Base-by-base conservation (phyloP, 2,113 vertebrate genomes). In the Lasiurus borealis region DNA sequence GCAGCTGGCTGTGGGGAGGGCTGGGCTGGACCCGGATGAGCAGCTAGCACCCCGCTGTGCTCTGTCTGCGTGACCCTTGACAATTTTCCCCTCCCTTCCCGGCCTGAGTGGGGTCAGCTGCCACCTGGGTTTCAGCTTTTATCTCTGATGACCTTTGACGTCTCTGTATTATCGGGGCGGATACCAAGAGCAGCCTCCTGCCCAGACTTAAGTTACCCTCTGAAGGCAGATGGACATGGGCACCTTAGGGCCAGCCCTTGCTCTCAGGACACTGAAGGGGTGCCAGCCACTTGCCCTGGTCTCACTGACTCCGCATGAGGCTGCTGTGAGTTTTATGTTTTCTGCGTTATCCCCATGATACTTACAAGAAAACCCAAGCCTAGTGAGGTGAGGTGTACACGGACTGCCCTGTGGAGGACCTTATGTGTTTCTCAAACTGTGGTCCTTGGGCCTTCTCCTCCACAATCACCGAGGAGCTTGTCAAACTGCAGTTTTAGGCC, bases 101-200 rank as follows among this genome's bases (percentile, higher is more conserved):
- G 40, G 40, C 40, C 40, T 40, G 16, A 54, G 78, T 27, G 48
- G 36, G 68, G 68, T 44, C 5, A 66, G 64, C 86, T 78, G 92
- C 95, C 87, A 87, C 85, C 87, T 71, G 92, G 59, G n/a, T 48
- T 71, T 6, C 6, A 12, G 34, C 69, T 97, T 94, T 96, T 94
- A 94, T 91, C 88, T 97, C 52, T 44, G 81, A 72, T 44, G 81
- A 68, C 82, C 64, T 81, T 29, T n/a, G 75, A 50, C 75, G 8
- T 93, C 83, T 85, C 27, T 71, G 18, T 52, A 1, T 85, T 52
- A 2, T 85, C 73, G 80, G 97, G 84, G 69, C 14, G 18, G 64
- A 48, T 40, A 68, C 78, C 69, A 75, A 62, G 78, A 36, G 36
- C 29, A 4, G 89, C 84, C 92, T 78, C 62, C 57, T 72, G 36